Evolutionary conservation across 2,888 invertebrate genomes (phyloP), one percentile per base, ranked within the genome.

Genomic region (Cloeon dipterum): DNA sequence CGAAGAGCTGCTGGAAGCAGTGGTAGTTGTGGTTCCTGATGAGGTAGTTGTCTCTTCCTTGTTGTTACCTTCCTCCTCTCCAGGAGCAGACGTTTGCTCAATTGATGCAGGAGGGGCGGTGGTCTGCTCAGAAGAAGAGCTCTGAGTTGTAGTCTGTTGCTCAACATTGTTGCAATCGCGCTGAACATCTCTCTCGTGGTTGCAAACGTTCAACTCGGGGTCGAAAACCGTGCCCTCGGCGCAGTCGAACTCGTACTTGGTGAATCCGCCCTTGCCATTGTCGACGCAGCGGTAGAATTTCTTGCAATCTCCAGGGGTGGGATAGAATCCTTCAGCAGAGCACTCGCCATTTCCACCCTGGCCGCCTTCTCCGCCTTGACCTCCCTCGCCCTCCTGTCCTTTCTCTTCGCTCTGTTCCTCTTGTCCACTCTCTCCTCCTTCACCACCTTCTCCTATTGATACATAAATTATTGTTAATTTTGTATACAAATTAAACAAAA

Each of bases 221-320:
- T 67, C 65, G 67, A 67, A 68, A 26, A 66, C 58, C 1, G 68
- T 68, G 32, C 64, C 66, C 18, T 57, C 57, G 1, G 63, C 65
- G 45, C 69, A 69, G 5, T 53, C 56, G 42, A 65, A 69, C 7
- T 63, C 59, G 38, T 63, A 60, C 41, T 53, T 60, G 19, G 50
- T 58, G 39, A 54, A 59, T 1, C 52, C 52, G 13, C 66, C 67
- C 40, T 65, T 65, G 26, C 66, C 68, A 46, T 68, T 63, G 40
- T 63, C 55, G 1, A 71, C 71, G 49, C 76, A 76, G 26, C 74
- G 63, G 47, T 73, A 71, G 52, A 74, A 75, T 47, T 68, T 70
- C 20, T 61, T 61, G 46, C 75, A 75, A 40, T 62, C 49, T 32
- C 61, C 57, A 3, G 65, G 65, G 49, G 71, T 61, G 1, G 69